Evolutionary conservation across 2,888 invertebrate genomes (phyloP).

Genomic region (Spodoptera exigua): DNA sequence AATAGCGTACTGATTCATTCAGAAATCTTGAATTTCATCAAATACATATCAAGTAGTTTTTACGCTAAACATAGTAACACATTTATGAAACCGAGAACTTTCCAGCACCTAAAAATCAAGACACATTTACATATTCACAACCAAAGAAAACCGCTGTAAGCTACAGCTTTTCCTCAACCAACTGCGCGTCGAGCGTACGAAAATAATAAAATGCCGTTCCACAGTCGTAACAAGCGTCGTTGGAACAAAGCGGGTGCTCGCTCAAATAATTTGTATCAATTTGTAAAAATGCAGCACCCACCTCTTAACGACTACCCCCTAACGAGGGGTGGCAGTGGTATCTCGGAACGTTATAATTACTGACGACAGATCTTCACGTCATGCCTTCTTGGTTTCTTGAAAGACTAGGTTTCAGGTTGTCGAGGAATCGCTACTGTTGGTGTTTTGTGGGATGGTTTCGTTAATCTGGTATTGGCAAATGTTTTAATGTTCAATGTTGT

Average conservation of each 20-base stretch:
- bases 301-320: constrained; percentile 69
- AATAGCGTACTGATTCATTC: too few relatives aligned
- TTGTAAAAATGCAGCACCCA: constrained; percentile 88
- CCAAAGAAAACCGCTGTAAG: not conserved
- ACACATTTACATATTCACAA: not conserved
- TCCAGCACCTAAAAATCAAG: too few relatives aligned
- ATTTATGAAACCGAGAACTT: too few relatives aligned
- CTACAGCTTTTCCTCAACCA: constrained; percentile 44
- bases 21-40: too few relatives aligned
- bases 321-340: constrained; percentile 61
- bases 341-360: constrained; percentile 81
- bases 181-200: constrained; percentile 64
- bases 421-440: constrained; percentile 17
- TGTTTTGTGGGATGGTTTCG: constrained; percentile 3
- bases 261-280: constrained; percentile 90
- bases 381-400: constrained; percentile 56
- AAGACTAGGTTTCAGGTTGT: constrained; percentile 40
- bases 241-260: constrained; percentile 88
- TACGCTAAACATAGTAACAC: too few relatives aligned
- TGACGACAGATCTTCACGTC: constrained; percentile 68
- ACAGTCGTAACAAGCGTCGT: constrained; percentile 88
- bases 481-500: too few relatives aligned
- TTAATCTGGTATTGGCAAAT: not conserved
- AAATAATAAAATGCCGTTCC: constrained; percentile 89
- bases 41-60: too few relatives aligned